These are phyloP conservation scores for Julus scanicus DNA, from an alignment of 2,888 invertebrate genomes.

Conservation along the genomic window DNA sequence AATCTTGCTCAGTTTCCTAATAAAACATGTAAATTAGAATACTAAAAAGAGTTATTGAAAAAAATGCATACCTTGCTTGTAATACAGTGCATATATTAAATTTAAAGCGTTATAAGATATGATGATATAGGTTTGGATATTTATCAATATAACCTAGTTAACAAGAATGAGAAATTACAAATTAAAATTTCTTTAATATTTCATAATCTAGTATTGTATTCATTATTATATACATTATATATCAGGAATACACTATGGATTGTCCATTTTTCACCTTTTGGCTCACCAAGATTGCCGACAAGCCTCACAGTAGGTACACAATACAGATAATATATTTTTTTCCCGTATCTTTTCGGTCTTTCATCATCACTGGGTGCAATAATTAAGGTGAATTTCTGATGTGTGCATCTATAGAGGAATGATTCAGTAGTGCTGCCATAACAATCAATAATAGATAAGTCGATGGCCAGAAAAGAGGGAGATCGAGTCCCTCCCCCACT, in stretches of 20 bases:
- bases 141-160: too few species aligned
- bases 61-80: neutral
- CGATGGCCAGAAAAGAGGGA: conserved; percentile 14
- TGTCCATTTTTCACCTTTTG: too few species aligned
- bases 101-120: neutral
- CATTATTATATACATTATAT: too few species aligned
- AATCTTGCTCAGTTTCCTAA: neutral
- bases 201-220: too few species aligned
- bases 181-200: too few species aligned
- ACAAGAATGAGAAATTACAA: too few species aligned
- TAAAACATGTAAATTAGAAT: neutral
- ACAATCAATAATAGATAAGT: conserved; percentile 31
- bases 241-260: too few species aligned
- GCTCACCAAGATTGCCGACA: too few species aligned
- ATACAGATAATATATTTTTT: neutral
- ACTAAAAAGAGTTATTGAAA: neutral
- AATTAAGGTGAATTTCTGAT: conserved; percentile 29
- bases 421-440: neutral
- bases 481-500: neutral
- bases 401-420: neutral
- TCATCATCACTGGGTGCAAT: neutral
- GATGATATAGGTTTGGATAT: neutral
- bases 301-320: too few species aligned
- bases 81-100: neutral
- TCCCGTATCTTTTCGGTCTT: neutral